Evolutionary conservation across 1,140 invertebrate genomes (phyloP).

Genomic region (Papilio glaucus): DNA sequence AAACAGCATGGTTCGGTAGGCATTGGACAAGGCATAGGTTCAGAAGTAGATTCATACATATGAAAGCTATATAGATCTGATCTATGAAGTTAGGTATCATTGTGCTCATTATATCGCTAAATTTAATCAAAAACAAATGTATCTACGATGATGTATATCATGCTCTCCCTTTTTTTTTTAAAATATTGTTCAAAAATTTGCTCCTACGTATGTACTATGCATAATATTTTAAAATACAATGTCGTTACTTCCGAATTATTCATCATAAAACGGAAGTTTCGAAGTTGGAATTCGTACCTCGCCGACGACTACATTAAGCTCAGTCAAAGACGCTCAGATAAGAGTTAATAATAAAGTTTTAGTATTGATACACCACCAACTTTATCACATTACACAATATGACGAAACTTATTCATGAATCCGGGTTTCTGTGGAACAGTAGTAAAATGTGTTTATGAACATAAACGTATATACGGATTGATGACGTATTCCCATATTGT

Average conservation of each 20-base stretch:
- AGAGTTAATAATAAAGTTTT: conserved; percentile 24
- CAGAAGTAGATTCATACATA: too few species aligned
- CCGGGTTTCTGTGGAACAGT: not conserved
- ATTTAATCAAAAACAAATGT: too few species aligned
- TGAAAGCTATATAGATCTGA: too few species aligned
- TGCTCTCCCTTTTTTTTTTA: too few species aligned
- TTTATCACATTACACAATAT: conserved; percentile 26
- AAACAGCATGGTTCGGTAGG: too few species aligned
- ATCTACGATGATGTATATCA: too few species aligned
- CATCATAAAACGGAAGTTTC: not conserved
- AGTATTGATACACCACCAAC: conserved; percentile 9
- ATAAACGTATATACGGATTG: not conserved
- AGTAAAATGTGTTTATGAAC: conserved; percentile 9
- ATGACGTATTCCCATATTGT: not conserved
- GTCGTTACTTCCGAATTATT: not conserved
- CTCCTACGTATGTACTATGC: not conserved
- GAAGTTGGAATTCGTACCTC: conserved; percentile 1
- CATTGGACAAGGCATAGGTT: too few species aligned
- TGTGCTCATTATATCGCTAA: too few species aligned
- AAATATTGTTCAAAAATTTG: too few species aligned
- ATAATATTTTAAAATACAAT: not conserved
- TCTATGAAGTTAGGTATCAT: too few species aligned
- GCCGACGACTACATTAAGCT: conserved; percentile 14
- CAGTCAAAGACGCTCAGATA: conserved; percentile 7
- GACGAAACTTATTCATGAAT: conserved; percentile 2